These are phyloP conservation scores for Drosophila differens DNA, from an alignment of 2,888 invertebrate genomes.

Conservation along the genomic window DNA sequence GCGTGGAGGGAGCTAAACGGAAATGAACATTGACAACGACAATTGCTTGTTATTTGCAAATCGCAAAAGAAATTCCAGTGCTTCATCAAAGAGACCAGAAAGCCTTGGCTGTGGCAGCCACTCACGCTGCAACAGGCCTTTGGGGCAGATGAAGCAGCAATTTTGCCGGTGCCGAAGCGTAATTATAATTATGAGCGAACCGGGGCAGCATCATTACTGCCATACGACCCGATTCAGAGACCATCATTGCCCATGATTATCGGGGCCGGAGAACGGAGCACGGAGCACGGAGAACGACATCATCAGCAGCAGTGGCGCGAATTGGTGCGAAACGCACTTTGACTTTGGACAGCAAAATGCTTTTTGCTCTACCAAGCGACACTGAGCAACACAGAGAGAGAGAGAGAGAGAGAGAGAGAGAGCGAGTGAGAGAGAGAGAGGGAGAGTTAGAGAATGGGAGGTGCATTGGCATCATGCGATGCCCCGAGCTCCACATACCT, in stretches of 20 bases:
- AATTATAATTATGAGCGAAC: conserved; percentile 78
- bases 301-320: conserved; percentile 63
- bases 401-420: background rate
- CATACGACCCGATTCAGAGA: conserved; percentile 60
- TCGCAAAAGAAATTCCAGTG: conserved; percentile 68
- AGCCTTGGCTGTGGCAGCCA: conserved; percentile 39
- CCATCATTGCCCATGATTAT: conserved; percentile 79
- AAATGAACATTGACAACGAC: conserved; percentile 83
- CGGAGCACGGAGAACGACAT: conserved; percentile 58
- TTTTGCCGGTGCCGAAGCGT: conserved; percentile 42
- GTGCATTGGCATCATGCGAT: conserved; percentile 69
- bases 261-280: conserved; percentile 17
- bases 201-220: conserved; percentile 71
- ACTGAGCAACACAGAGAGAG: conserved; percentile 2
- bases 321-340: conserved; percentile 81
- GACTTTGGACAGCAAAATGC: conserved; percentile 68
- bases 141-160: conserved; percentile 8
- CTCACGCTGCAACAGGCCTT: conserved; percentile 6
- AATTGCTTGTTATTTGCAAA: conserved; percentile 83
- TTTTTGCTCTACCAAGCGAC: conserved; percentile 37
- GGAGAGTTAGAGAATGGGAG: background rate
- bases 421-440: conserved; percentile 11
- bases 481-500: conserved; percentile 24
- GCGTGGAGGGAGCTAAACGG: conserved; percentile 65
- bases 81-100: conserved; percentile 49